Percentiles rank a stretch among this genome's conserved stretches.
These are phyloP conservation scores for Etheostoma cragini DNA, from an alignment of 2,113 vertebrate species.

Conservation along the genomic window DNA sequence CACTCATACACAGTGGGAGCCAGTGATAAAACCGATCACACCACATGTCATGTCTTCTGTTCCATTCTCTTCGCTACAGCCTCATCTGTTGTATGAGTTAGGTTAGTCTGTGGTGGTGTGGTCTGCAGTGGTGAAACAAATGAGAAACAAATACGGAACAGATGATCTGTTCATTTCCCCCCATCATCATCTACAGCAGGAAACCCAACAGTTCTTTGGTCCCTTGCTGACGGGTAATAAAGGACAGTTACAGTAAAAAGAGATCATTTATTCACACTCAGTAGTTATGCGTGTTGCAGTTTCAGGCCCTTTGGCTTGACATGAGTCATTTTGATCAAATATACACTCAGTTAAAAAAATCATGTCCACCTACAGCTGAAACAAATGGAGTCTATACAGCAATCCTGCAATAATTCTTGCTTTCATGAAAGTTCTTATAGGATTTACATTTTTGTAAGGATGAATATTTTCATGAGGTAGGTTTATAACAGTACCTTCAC, in stretches of 20 bases:
- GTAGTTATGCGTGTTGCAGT: too few species aligned
- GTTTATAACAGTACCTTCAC: too few species aligned
- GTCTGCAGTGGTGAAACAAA: not conserved
- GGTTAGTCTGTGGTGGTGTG: not conserved
- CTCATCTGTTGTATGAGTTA: not conserved
- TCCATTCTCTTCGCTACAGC: not conserved
- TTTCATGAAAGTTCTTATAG: too few species aligned
- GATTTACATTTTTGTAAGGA: too few species aligned
- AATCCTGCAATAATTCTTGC: too few species aligned
- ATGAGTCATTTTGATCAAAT: not conserved
- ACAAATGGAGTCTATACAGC: too few species aligned
- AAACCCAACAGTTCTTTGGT: not conserved
- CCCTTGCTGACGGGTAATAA: not conserved
- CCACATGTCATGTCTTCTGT: not conserved
- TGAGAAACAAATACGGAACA: not conserved
- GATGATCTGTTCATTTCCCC: not conserved
- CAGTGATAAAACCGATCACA: not conserved
- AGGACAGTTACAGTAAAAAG: not conserved
- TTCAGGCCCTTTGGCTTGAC: too few species aligned
- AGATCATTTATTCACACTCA: not conserved
- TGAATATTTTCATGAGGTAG: too few species aligned
- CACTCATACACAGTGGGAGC: not conserved
- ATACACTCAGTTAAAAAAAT: not conserved
- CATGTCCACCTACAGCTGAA: too few species aligned
- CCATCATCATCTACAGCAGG: not conserved